Conservation (phyloP, 35 echinoderm and acorn worm genomes). For the Acanthaster planci region DNA sequence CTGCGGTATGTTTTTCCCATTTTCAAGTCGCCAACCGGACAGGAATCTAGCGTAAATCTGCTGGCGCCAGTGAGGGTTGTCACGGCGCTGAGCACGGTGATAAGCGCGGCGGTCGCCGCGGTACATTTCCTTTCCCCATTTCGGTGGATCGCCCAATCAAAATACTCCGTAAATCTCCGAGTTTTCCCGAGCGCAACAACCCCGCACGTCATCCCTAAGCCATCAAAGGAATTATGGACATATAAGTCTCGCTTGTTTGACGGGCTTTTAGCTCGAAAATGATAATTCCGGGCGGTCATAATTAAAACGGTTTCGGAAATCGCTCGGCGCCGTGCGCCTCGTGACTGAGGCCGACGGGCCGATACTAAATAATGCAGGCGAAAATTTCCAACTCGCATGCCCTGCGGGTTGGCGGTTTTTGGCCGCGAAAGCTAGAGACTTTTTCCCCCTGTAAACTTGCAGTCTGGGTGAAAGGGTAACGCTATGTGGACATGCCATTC, state of each 20-base stretch:
- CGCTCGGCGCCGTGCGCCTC: neutral
- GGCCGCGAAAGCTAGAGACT: neutral
- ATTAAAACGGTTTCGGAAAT: conserved; percentile 9
- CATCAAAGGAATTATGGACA: neutral
- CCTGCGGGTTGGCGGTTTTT: conserved; percentile 10
- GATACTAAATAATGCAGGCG: conserved; percentile 20
- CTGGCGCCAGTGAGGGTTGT: neutral
- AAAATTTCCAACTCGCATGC: conserved; percentile 6
- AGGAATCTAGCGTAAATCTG: conserved; percentile 16
- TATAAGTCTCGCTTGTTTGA: neutral
- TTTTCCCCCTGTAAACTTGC: neutral
- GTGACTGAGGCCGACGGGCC: neutral
- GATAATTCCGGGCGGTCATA: neutral
- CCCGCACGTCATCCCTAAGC: neutral
- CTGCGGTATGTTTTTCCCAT: neutral
- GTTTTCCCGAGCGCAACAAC: neutral
- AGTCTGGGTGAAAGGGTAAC: neutral
- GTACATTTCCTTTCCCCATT: conserved; percentile 27
- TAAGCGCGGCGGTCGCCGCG: neutral
- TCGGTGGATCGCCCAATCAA: neutral
- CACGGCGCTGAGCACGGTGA: conserved; percentile 7
- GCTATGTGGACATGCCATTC: neutral
- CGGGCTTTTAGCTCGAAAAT: neutral
- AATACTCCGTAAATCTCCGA: neutral
- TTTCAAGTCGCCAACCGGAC: neutral